Base-by-base conservation (phyloP, 2,113 vertebrate species). In the Caranx ignobilis region DNA sequence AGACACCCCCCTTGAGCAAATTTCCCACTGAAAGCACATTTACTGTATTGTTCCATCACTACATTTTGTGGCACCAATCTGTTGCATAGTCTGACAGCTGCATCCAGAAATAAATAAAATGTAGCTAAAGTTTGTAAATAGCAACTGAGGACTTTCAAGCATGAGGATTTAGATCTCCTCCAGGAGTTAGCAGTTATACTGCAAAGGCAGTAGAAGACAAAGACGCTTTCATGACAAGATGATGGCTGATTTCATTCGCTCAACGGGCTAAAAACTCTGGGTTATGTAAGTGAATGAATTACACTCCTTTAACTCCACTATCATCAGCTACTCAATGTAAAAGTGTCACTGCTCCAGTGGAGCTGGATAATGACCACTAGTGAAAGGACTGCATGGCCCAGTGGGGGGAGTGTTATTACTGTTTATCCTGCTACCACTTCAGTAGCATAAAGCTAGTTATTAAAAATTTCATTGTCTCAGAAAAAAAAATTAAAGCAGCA, bases 1-100 rank as follows among this genome's bases (percentile, higher is more conserved):
- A 86, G 62, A 65, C 61, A 35, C 21, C 79, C 84, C 84, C 72
- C 66, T 76, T 61, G 77, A 89, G 82, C 54, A 52, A 52, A 77
- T 45, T 32, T 31, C 35, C 32, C 32, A 61, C 31, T 79, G 67
- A 82, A 85, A 85, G 57, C 43, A 16, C 57, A 84, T 56, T 84
- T 71, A 79, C 87, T 88, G 64, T 79, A 70, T 54, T 70, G 69
- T 60, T 82, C 77, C 50, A 73, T 75, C 10, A 65, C 71, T 87
- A 75, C 21, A 16, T 50, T 72, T 74, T 77, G 41, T 62, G 52
- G 34, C 3, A 19, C 12, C 59, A 65, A 32, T 31, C 18, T 69
- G 26, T 69, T 62, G 31, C 39, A 71, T 26, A 39, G 45, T 12
- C 37, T 55, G 35, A 31, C 4, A 47, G 35, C 61, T 54, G 31